Evolutionary conservation across 2,797 vertebrate species (phyloP).

Genomic region (Acomys russatus): DNA sequence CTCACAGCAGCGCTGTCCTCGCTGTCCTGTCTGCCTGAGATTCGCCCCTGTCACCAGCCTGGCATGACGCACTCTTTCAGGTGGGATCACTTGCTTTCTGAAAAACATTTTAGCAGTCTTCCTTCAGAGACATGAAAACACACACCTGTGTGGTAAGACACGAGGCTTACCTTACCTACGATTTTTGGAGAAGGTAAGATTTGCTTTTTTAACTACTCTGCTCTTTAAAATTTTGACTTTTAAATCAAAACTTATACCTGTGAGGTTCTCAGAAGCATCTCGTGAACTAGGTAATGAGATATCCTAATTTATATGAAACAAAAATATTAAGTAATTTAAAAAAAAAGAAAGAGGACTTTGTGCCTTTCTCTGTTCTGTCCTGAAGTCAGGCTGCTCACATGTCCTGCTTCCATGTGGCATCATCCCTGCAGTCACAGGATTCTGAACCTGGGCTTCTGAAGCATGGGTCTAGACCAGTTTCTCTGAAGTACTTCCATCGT

Average conservation of each 20-base stretch:
- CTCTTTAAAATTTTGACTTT: conserved; percentile 48
- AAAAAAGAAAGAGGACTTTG: background rate
- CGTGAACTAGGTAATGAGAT: conserved; percentile 28
- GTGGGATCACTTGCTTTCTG: background rate
- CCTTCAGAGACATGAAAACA: background rate
- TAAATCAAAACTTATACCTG: background rate
- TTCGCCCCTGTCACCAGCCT: background rate
- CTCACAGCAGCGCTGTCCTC: too few relatives aligned
- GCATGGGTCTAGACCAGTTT: background rate
- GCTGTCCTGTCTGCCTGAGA: background rate
- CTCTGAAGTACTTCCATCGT: background rate
- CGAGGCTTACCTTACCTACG: background rate
- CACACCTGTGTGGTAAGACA: background rate
- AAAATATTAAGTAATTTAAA: background rate
- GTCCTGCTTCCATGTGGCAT: background rate
- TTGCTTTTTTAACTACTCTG: background rate
- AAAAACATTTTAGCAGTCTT: conserved; percentile 12
- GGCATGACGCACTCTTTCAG: background rate
- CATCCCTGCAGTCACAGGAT: background rate
- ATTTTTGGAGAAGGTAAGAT: background rate
- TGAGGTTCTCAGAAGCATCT: conserved; percentile 21
- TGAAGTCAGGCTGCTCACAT: background rate
- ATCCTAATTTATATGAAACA: conserved; percentile 25
- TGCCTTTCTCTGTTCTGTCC: background rate
- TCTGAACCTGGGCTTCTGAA: conserved; percentile 34